Evolutionary conservation across 2,797 vertebrate species (phyloP).

Genomic region (Chaunax sp.): DNA sequence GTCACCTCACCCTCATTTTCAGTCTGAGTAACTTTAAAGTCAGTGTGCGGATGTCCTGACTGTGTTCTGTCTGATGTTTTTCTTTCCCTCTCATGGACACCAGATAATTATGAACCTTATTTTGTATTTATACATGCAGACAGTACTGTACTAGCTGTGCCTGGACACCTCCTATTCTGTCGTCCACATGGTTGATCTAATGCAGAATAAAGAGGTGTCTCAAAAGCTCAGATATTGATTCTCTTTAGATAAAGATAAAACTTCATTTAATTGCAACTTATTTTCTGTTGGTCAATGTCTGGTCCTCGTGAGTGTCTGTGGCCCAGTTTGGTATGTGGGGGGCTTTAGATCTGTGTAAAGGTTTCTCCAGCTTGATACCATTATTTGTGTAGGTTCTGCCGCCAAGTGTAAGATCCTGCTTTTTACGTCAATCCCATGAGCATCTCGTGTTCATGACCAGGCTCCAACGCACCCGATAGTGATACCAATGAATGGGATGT

Average conservation of each 20-base stretch:
- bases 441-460: too few species aligned
- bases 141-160: constrained; percentile 66
- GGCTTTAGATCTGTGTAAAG: too few species aligned
- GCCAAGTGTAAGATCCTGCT: too few species aligned
- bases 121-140: constrained; percentile 75
- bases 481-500: too few species aligned
- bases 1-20: constrained; percentile 13
- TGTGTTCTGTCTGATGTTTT: constrained; percentile 38
- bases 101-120: constrained; percentile 61
- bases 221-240: constrained; percentile 5
- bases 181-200: constrained; percentile 10
- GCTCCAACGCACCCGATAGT: too few species aligned
- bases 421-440: too few species aligned
- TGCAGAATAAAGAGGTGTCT: constrained; percentile 74
- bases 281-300: too few species aligned
- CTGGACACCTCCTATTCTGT: constrained; percentile 56
- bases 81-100: constrained; percentile 29
- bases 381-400: too few species aligned
- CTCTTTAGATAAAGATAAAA: not conserved
- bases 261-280: too few species aligned
- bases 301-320: too few species aligned
- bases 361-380: too few species aligned
- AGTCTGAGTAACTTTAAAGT: constrained; percentile 5
- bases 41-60: constrained; percentile 4
- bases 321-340: too few species aligned